phyloP scores from a whole-genome alignment of 2,113 vertebrate genomes.

The Orycteropus afer region DNA sequence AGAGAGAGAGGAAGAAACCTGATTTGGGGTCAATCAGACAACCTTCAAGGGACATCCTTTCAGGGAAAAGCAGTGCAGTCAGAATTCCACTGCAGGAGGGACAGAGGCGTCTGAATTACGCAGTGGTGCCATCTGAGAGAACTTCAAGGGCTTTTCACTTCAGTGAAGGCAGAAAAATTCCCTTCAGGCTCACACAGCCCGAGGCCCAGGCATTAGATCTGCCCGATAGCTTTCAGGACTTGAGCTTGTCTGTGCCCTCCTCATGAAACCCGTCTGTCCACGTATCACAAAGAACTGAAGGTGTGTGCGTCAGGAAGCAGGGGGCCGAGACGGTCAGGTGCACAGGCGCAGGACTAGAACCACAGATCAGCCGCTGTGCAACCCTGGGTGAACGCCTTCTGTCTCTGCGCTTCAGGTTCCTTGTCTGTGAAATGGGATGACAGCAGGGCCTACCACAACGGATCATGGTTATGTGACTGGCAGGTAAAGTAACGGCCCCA shows the following conservation, averaged over 20 bases:
- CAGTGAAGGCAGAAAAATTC: neutral
- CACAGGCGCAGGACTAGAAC: neutral
- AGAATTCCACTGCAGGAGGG: neutral
- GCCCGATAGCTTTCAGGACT: neutral
- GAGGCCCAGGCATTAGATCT: neutral
- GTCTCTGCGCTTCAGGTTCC: neutral
- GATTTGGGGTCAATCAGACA: neutral
- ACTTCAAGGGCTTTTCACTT: neutral
- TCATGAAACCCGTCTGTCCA: neutral
- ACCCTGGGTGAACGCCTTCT: rapidly evolving
- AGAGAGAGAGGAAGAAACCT: neutral
- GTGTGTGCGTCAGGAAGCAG: neutral
- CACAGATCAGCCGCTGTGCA: neutral
- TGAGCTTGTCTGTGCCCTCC: neutral
- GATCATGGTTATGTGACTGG: neutral
- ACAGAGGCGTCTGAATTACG: neutral
- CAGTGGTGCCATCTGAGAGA: neutral
- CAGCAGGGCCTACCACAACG: neutral
- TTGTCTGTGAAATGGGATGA: neutral
- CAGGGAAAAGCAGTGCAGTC: neutral
- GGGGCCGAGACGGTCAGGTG: no score
- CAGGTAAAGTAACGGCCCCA: neutral
- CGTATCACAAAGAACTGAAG: neutral
- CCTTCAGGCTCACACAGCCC: neutral
- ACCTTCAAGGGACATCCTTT: neutral